Percentiles rank a stretch among this genome's conserved stretches.
Conservation (phyloP, 2,797 vertebrate species). For the Acipenser transmontanus region DNA sequence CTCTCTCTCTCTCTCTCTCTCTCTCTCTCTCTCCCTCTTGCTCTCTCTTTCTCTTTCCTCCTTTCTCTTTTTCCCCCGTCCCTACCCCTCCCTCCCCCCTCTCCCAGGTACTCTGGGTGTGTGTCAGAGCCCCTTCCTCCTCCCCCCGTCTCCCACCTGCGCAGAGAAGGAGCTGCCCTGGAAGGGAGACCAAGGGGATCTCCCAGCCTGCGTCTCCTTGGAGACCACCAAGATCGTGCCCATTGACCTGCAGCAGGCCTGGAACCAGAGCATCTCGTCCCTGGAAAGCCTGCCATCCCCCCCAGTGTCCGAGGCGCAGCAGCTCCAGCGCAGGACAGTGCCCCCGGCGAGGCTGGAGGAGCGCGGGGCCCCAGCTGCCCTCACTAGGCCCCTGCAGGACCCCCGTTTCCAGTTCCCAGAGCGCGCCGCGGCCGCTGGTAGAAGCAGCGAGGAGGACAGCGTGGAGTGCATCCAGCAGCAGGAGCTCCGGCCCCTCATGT, state of each 20-base stretch:
- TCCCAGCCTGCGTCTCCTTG: conserved; percentile 79
- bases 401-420: conserved; percentile 33
- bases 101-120: conserved; percentile 58
- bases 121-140: conserved; percentile 64
- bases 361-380: conserved; percentile 34
- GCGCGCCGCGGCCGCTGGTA: conserved; percentile 28
- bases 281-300: conserved; percentile 79
- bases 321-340: conserved; percentile 46
- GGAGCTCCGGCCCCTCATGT: conserved; percentile 83
- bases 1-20: too few relatives aligned
- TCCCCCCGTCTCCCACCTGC: conserved; percentile 63
- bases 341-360: conserved; percentile 42
- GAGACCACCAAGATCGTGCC: conserved; percentile 92
- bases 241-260: conserved; percentile 85
- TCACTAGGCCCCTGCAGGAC: conserved; percentile 1
- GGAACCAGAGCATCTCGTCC: conserved; percentile 95
- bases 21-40: neutral
- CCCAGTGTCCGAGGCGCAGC: conserved; percentile 45
- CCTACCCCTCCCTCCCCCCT: conserved; percentile 16
- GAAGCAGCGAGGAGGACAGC: conserved; percentile 56
- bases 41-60: neutral
- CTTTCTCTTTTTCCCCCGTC: neutral
- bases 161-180: conserved; percentile 80
- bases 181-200: conserved; percentile 74
- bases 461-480: conserved; percentile 53